These are phyloP conservation scores for Micrasema minimum DNA, from an alignment of 1,140 invertebrate species.

Conservation along the genomic window DNA sequence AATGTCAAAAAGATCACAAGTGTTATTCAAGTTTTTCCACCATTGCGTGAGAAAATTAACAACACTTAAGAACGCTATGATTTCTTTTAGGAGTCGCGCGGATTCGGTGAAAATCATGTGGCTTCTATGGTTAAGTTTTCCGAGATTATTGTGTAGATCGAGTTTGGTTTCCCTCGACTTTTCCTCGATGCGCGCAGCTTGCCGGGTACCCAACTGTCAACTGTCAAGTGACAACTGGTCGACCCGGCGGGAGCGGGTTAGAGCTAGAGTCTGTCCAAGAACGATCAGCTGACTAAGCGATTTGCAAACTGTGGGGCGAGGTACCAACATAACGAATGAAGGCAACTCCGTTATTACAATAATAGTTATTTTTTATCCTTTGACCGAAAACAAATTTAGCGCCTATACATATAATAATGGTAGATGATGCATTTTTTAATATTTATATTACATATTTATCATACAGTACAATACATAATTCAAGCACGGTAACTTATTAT, in stretches of 20 bases:
- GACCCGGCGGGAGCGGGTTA: background rate
- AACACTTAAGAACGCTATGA: background rate
- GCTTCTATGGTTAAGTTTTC: too few species aligned
- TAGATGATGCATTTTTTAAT: too few species aligned
- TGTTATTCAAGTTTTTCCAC: constrained; percentile 1
- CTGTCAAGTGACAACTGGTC: constrained; percentile 28
- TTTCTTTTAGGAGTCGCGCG: background rate
- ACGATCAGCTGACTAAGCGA: constrained; percentile 29
- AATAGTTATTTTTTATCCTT: too few species aligned
- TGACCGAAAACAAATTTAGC: too few species aligned
- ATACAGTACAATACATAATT: too few species aligned
- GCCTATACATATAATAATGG: too few species aligned
- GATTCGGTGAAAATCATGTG: background rate
- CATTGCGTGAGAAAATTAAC: background rate
- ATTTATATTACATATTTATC: too few species aligned
- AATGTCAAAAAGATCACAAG: background rate
- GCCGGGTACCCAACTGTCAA: background rate
- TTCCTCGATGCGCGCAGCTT: background rate
- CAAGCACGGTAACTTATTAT: too few species aligned
- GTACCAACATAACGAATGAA: too few species aligned
- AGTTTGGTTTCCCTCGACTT: too few species aligned
- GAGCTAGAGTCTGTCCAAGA: background rate
- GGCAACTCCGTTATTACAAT: too few species aligned
- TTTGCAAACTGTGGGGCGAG: constrained; percentile 31
- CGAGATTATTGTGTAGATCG: too few species aligned